Evolutionary conservation across 2,113 vertebrate genomes (phyloP).

Genomic region (Chinchilla lanigera): DNA sequence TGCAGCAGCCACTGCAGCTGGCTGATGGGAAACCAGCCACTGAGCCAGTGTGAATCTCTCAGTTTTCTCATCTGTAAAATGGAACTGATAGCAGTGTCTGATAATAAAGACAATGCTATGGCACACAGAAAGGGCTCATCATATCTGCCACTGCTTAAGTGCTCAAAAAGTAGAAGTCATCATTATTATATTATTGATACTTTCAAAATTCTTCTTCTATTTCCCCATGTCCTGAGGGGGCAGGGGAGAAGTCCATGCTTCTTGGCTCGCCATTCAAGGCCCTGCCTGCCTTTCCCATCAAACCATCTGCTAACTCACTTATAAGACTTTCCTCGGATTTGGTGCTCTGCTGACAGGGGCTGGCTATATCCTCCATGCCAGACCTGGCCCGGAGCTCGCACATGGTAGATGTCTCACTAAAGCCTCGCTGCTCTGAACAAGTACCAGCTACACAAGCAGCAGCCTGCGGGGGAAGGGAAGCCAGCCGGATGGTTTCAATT

Average conservation of each 20-base stretch:
- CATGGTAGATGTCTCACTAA: slow-evolving; percentile 27
- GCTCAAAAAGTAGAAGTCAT: not conserved
- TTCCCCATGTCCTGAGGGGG: not conserved
- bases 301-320: not conserved
- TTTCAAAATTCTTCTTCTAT: not conserved
- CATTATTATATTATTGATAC: not conserved
- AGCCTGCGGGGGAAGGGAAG: not conserved
- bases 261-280: slow-evolving; percentile 10
- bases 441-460: not conserved
- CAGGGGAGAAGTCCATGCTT: not conserved
- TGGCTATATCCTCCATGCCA: not conserved
- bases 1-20: not conserved
- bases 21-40: not conserved
- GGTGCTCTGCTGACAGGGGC: not conserved
- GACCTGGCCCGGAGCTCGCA: not conserved
- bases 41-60: not conserved
- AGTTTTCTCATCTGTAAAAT: not conserved
- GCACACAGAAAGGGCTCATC: rapidly evolving
- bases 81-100: not conserved
- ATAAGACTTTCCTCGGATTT: not conserved
- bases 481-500: not conserved
- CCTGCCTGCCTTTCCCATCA: not conserved
- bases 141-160: rapidly evolving
- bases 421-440: slow-evolving; percentile 25
- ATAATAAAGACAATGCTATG: not conserved